Evolutionary conservation across 2,888 invertebrate genomes (phyloP), one percentile per base, ranked within the genome.

Genomic region (Thymelicus acteon): DNA sequence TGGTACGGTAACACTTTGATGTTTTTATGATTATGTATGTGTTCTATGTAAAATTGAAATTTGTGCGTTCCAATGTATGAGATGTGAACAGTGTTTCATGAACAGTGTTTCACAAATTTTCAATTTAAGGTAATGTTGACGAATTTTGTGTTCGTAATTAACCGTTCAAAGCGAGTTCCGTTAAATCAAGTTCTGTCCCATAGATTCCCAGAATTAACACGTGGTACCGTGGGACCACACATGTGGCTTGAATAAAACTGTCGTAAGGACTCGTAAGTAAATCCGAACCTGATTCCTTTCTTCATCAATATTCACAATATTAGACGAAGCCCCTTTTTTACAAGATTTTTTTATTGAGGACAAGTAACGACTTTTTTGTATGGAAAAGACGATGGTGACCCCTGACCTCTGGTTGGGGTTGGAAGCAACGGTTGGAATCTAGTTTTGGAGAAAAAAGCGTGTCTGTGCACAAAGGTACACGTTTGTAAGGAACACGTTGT

Each of bases 301-400:
- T 92, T 91, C 92, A 93, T 93, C 93, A 93, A 93, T 93, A 93
- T 93, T 93, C 93, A 93, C 93, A 91, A 93, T 93, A 93, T 92
- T 87, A 88, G 86, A 84, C 82, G 91, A 89, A 90, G 90, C 90
- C 92, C 92, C 92, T 89, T 90, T 92, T 90, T 88, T 85, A 80
- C 82, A 82, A 84, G 83, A 54, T 84, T 84, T 78, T 66, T 65
- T 71, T 15, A 64, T 70, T 70, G 63, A 69, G 47, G 62, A 64
- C 63, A 10, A 58, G 86, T 90, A 93, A 92, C 93, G 93, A 87
- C 90, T 90, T 92, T 92, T 92, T 93, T 92, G 87, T 87, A 86
- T 87, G 79, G 80, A 87, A 89, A 88, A 89, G 90, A 92, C 91
- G 91, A 85, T 86, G 82, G 85, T 91, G 91, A 92, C 91, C 93